Base-by-base conservation (phyloP, 2,888 invertebrate species). In the Andrena trimmerana region DNA sequence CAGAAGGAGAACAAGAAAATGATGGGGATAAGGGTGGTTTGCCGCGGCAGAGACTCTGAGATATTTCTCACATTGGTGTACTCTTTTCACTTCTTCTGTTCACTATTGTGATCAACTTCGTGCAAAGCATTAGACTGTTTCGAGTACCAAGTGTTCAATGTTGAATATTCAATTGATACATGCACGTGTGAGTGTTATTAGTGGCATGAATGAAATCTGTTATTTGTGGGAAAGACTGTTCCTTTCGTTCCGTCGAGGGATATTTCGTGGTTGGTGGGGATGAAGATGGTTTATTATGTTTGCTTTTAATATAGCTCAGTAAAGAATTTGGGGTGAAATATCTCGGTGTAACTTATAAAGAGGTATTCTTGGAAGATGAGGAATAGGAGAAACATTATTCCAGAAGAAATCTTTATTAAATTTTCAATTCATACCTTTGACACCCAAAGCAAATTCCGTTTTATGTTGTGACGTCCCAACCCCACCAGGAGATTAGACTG, bases 161-260 rank as follows among this genome's bases (percentile, higher is more conserved):
- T 4, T 65, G 65, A 65, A 65, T 77, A 68, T 68, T 68, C 60
- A 27, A n/a, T 24, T 13, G 8, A 48, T 36, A 68, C 27, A 36
- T 20, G 36, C 59, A n/a, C 27, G 50, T 16, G 50, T 10, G 68
- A 68, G 36, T 62, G 29, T 36, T 68, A 68, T 52, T 62, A 42
- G 16, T 42, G 50, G 31, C 13, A 2, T n/a, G n/a, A n/a, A n/a
- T n/a, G n/a, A 60, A 48, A 75, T 75, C 57, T 74, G 33, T 27
- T 59, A 36, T 36, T 10, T 5, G 33, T 10, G 2, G 20, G 27
- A 59, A 16, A 60, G 27, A 1, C 24, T 24, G 24, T 10, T 66
- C 29, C 20, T 48, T 54, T 33, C 24, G 3, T 52, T 62, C 50
- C 33, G 36, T 36, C 48, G 31, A 27, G 13, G 24, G 50, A 52